These are phyloP conservation scores for Macroglossus sobrinus DNA, from an alignment of 2,113 vertebrate species.

Conservation along the genomic window DNA sequence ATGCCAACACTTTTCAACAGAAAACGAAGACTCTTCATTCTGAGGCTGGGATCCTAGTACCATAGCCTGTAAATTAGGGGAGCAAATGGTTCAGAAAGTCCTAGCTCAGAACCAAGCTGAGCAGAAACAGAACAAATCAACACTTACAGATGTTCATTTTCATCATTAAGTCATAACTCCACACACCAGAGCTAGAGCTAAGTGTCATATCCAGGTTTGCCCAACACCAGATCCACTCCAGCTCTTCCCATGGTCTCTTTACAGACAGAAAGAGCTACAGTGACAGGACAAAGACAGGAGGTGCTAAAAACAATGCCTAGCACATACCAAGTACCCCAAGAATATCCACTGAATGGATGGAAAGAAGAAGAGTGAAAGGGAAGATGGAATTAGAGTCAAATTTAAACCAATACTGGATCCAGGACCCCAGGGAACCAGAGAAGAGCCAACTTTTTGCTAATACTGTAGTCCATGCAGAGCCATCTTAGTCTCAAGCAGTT, in stretches of 20 bases:
- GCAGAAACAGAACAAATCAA: not conserved
- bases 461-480: too few relatives aligned
- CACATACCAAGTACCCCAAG: too few relatives aligned
- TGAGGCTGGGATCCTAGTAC: not conserved
- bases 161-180: not conserved
- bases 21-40: accelerated
- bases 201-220: not conserved
- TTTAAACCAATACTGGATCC: too few relatives aligned
- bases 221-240: not conserved
- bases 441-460: not conserved
- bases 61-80: not conserved
- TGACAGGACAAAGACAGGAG: not conserved
- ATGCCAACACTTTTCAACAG: not conserved
- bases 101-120: not conserved
- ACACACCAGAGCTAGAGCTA: not conserved
- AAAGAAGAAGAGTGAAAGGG: too few relatives aligned
- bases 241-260: not conserved
- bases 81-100: not conserved
- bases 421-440: not conserved
- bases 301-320: too few relatives aligned
- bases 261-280: not conserved
- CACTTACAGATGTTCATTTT: not conserved
- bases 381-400: too few relatives aligned
- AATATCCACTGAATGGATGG: too few relatives aligned
- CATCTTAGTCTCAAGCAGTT: not conserved